A percentile compares a stretch with the other conserved stretches of the same genome.
Evolutionary conservation across 2,113 vertebrate genomes (phyloP).

Genomic region (Calyptommatus sinebrachiatus): DNA sequence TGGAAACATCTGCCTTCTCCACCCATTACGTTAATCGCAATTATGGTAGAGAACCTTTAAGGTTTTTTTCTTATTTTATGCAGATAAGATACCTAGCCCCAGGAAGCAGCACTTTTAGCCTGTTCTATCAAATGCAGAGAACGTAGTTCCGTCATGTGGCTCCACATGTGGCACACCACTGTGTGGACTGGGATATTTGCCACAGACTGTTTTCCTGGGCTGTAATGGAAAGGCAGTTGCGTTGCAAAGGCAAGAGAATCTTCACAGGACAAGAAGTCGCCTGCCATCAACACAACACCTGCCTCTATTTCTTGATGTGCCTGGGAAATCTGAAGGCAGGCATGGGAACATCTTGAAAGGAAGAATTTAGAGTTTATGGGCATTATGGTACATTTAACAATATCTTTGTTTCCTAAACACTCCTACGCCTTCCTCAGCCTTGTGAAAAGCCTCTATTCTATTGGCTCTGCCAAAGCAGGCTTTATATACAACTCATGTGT

Average conservation of each 20-base stretch:
- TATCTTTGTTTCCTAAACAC: neutral
- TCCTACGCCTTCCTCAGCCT: too few relatives aligned
- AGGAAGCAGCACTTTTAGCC: conserved; percentile 7
- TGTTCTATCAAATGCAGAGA: neutral
- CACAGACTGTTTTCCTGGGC: neutral
- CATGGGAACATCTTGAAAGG: neutral
- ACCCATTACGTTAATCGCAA: neutral
- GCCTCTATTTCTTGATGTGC: neutral
- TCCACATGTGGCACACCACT: neutral
- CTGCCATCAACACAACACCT: neutral
- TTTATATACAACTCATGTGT: neutral
- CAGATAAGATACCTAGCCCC: neutral
- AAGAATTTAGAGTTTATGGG: neutral
- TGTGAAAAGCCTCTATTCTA: neutral
- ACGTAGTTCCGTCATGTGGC: neutral
- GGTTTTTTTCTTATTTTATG: neutral
- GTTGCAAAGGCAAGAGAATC: neutral
- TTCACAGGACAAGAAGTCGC: neutral
- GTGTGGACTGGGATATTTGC: neutral
- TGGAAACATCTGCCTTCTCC: conserved; percentile 26
- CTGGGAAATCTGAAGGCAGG: neutral
- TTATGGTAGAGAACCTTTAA: conserved; percentile 6
- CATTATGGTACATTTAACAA: neutral
- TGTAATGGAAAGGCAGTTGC: neutral
- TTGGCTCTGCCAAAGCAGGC: neutral